These are phyloP conservation scores for Paracyprichromis sp. DNA, from an alignment of 2,113 vertebrate species.

Conservation along the genomic window DNA sequence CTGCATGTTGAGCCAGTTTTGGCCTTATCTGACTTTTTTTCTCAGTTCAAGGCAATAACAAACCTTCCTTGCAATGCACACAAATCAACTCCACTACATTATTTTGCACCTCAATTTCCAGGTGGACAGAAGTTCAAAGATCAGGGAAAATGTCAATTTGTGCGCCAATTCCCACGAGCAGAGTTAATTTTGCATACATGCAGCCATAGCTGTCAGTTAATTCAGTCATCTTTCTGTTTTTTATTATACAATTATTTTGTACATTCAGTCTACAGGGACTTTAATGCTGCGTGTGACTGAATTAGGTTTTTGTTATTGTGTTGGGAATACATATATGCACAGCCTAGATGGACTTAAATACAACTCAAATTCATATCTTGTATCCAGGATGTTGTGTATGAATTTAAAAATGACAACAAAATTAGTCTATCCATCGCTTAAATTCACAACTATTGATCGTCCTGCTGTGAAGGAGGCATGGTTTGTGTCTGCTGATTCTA, in stretches of 20 bases:
- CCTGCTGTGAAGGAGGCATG: not conserved
- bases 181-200: not conserved
- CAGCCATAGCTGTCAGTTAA: not conserved
- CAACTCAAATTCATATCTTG: not conserved
- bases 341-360: not conserved
- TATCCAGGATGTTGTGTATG: not conserved
- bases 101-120: not conserved
- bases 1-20: not conserved
- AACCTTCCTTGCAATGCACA: not conserved
- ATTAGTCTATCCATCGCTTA: not conserved
- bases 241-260: not conserved
- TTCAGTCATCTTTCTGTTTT: not conserved
- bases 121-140: not conserved
- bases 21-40: not conserved
- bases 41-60: not conserved
- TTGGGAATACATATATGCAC: not conserved
- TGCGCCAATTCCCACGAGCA: not conserved
- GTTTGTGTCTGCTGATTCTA: not conserved
- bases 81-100: not conserved
- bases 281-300: not conserved
- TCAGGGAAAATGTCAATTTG: not conserved
- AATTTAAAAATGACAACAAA: not conserved
- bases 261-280: not conserved
- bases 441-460: not conserved
- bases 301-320: not conserved